Percentiles rank a stretch among this genome's conserved stretches.
Conservation (phyloP, 2,888 invertebrate species). For the Ennomos erosarius region DNA sequence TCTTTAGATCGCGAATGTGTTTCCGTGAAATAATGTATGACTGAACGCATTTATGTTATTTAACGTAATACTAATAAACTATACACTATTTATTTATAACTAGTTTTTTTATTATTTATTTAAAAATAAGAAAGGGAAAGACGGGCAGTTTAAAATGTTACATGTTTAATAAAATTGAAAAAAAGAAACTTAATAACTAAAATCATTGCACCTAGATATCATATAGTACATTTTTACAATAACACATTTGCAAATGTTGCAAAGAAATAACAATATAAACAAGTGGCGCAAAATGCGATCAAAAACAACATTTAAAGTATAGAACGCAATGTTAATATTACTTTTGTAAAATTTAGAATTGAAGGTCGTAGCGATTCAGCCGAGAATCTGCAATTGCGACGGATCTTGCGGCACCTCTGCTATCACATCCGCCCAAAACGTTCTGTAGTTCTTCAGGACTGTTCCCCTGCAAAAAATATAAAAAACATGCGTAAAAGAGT, state of each 20-base stretch:
- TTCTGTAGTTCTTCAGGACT: conserved; percentile 89
- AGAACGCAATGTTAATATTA: conserved; percentile 10
- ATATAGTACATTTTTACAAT: too few relatives aligned
- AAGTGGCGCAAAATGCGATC: too few relatives aligned
- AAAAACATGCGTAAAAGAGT: background rate
- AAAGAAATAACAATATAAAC: too few relatives aligned
- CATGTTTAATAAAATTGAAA: too few relatives aligned
- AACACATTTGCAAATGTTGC: too few relatives aligned
- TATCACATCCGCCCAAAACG: conserved; percentile 90
- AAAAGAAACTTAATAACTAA: too few relatives aligned
- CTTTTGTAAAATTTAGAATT: background rate
- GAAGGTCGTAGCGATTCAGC: conserved; percentile 45
- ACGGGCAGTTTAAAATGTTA: too few relatives aligned
- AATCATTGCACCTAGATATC: too few relatives aligned
- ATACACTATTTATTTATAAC: conserved; percentile 50
- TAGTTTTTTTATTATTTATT: conserved; percentile 41
- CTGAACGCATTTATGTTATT: conserved; percentile 55
- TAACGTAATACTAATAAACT: conserved; percentile 52
- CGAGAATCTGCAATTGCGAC: conserved; percentile 66
- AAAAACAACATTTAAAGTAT: conserved; percentile 9
- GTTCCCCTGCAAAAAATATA: conserved; percentile 87
- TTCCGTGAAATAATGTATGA: conserved; percentile 21
- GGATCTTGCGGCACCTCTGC: conserved; percentile 82
- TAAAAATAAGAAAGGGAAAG: background rate
- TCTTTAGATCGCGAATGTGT: conserved; percentile 6